Conservation (phyloP, 2,113 vertebrate genomes). For the Corvus moneduloides region DNA sequence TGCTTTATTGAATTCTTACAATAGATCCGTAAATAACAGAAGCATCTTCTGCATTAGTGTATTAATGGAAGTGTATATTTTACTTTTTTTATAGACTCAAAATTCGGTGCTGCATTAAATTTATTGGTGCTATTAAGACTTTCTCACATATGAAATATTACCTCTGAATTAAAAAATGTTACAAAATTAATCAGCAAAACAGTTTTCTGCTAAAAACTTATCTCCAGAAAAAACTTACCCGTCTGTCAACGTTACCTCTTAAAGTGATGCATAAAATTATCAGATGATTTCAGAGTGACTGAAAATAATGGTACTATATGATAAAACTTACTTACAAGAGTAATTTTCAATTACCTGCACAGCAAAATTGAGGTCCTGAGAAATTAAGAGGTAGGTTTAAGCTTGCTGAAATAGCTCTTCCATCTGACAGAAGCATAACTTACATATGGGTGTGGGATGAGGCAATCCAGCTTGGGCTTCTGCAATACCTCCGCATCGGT, state of each 20-base stretch:
- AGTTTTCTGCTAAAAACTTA: neutral
- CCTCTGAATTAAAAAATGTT: neutral
- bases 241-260: neutral
- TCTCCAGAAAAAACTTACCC: neutral
- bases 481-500: rapidly evolving
- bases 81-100: neutral
- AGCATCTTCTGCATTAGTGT: neutral
- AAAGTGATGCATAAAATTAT: neutral
- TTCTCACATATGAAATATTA: neutral
- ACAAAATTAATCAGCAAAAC: neutral
- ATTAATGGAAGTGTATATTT: neutral
- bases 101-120: neutral
- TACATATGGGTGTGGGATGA: neutral
- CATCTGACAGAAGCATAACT: neutral
- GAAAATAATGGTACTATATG: neutral
- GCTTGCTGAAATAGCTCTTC: neutral
- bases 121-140: neutral
- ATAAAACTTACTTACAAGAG: neutral
- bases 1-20: neutral
- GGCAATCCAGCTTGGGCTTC: neutral
- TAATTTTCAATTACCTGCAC: neutral
- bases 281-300: neutral
- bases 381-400: neutral
- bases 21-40: neutral
- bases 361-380: neutral